These are phyloP conservation scores for Cololabis saira DNA, from an alignment of 2,113 vertebrate species.

Conservation along the genomic window DNA sequence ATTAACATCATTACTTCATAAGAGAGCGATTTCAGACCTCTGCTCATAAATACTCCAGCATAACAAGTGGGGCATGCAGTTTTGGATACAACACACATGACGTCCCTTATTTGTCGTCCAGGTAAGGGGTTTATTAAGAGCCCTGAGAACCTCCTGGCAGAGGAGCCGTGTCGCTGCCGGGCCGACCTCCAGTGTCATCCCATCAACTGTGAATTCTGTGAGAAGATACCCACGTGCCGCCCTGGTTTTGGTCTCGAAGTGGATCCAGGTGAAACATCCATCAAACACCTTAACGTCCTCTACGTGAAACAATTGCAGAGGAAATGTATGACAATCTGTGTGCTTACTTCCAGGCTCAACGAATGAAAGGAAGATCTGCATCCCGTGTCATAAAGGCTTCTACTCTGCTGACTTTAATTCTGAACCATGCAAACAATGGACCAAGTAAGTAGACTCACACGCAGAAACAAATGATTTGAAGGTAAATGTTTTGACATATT, in stretches of 20 bases:
- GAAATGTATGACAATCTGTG: background rate
- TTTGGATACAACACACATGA: too few species aligned
- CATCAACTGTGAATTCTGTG: constrained; percentile 90
- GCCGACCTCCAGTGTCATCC: constrained; percentile 85
- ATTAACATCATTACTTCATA: too few species aligned
- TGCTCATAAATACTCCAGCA: too few species aligned
- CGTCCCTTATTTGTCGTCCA: constrained; percentile 49
- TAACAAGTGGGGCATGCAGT: too few species aligned
- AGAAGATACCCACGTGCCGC: constrained; percentile 81
- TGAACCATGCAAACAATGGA: constrained; percentile 88
- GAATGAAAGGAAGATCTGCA: constrained; percentile 67
- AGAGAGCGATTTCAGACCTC: too few species aligned
- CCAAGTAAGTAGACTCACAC: constrained; percentile 85
- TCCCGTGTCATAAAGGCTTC: constrained; percentile 82
- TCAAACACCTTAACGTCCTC: background rate
- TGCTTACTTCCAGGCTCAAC: constrained; percentile 50
- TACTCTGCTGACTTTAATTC: constrained; percentile 83
- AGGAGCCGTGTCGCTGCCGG: constrained; percentile 85
- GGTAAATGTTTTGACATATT: constrained; percentile 16
- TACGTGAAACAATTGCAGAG: background rate
- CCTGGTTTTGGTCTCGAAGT: constrained; percentile 82
- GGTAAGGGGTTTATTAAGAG: constrained; percentile 84
- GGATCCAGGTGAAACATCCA: constrained; percentile 54
- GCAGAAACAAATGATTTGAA: constrained; percentile 3
- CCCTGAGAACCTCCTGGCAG: constrained; percentile 78